These are phyloP conservation scores for Tetraneura akinire DNA, from an alignment of 1,140 invertebrate genomes.

Conservation along the genomic window DNA sequence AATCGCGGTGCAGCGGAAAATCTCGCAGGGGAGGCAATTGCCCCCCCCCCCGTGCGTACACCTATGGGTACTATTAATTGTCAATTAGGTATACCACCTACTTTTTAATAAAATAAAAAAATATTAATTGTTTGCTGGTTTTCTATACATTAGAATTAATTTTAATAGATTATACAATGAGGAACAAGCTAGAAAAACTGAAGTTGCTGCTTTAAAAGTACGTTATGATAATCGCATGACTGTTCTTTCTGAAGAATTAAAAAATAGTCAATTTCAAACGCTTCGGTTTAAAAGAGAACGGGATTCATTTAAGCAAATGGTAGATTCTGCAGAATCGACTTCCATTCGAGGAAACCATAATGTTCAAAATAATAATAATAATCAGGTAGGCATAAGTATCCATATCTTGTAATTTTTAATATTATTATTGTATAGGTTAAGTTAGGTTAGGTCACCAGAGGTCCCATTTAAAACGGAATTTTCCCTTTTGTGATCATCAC, in stretches of 20 bases:
- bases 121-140: neutral
- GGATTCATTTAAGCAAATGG: constrained; percentile 88
- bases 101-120: no score
- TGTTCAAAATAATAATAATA: constrained; percentile 26
- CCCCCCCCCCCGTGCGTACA: no score
- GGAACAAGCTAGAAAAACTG: constrained; percentile 80
- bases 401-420: no score
- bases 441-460: no score
- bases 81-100: no score
- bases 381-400: no score
- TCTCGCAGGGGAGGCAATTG: no score
- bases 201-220: constrained; percentile 81
- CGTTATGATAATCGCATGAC: constrained; percentile 86
- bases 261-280: constrained; percentile 77
- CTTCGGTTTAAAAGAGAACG: constrained; percentile 82
- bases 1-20: no score
- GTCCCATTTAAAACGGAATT: no score
- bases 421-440: neutral
- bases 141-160: no score
- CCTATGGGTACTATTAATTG: no score
- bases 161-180: constrained; percentile 68
- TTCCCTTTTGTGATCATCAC: no score
- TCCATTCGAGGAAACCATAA: neutral
- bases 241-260: constrained; percentile 82
- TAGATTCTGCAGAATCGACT: constrained; percentile 81